These are phyloP conservation scores for Drosophila leonis DNA, from an alignment of 2,888 invertebrate species.

Conservation along the genomic window DNA sequence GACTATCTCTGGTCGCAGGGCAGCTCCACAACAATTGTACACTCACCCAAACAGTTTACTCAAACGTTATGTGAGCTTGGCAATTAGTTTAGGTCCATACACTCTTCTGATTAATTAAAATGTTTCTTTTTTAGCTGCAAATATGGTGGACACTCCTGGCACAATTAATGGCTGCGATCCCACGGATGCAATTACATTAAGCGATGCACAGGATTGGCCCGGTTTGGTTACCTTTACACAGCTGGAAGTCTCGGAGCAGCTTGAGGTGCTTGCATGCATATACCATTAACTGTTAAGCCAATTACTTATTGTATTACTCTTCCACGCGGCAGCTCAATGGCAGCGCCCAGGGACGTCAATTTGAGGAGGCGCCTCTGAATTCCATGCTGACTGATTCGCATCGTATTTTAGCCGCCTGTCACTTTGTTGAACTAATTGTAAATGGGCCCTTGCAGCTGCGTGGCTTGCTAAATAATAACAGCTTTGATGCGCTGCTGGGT, in stretches of 20 bases:
- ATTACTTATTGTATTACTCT: neutral
- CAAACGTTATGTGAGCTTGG: conserved; percentile 80
- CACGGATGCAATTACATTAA: conserved; percentile 86
- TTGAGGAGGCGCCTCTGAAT: conserved; percentile 85
- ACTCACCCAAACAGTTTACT: conserved; percentile 86
- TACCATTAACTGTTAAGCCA: neutral
- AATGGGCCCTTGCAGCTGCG: conserved; percentile 86
- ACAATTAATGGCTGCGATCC: conserved; percentile 86
- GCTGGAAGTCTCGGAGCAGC: conserved; percentile 86
- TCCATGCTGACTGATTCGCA: conserved; percentile 86
- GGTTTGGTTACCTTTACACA: conserved; percentile 86
- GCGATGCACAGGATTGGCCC: conserved; percentile 84
- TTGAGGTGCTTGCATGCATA: conserved; percentile 84
- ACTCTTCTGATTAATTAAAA: neutral
- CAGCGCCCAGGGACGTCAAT: conserved; percentile 85
- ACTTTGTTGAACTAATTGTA: conserved; percentile 86
- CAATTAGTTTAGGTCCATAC: too few relatives aligned
- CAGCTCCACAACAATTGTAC: conserved; percentile 81
- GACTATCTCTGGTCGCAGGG: conserved; percentile 86
- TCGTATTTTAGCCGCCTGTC: conserved; percentile 84
- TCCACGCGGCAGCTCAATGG: conserved; percentile 85
- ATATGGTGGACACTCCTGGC: conserved; percentile 84
- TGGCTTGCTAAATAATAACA: conserved; percentile 84
- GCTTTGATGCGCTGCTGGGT: conserved; percentile 84
- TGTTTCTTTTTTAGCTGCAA: conserved; percentile 55